Evolutionary conservation across 2,113 vertebrate species (phyloP).

Genomic region (Syrmaticus mikado): DNA sequence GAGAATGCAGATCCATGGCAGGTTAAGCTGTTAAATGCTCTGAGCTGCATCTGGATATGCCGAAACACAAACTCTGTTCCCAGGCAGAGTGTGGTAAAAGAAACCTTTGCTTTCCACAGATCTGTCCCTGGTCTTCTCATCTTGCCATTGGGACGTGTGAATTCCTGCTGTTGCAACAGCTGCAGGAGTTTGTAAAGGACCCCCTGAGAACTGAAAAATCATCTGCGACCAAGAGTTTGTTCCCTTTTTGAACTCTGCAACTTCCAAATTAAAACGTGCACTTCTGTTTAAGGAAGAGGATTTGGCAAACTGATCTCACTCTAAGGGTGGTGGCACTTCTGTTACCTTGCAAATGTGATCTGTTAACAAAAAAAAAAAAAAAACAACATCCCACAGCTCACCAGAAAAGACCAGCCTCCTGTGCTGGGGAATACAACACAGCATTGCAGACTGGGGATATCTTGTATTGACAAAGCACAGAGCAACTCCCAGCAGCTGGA

Average conservation of each 20-base stretch:
- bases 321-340: neutral
- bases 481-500: neutral
- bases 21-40: neutral
- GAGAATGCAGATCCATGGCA: neutral
- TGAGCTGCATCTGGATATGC: neutral
- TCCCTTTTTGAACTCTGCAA: slow-evolving; percentile 4
- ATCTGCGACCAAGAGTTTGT: neutral
- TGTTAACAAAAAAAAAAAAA: neutral
- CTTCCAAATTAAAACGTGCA: neutral
- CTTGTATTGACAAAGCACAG: neutral
- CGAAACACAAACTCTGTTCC: neutral
- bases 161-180: slow-evolving; percentile 25
- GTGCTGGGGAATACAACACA: fast-evolving
- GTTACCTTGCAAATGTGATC: neutral
- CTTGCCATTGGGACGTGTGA: neutral
- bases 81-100: neutral
- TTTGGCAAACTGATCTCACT: neutral
- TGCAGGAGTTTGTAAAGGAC: neutral
- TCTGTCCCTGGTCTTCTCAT: neutral
- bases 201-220: neutral
- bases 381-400: neutral
- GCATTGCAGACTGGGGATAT: neutral
- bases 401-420: neutral
- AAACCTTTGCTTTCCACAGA: neutral
- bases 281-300: neutral